These are phyloP conservation scores for Sebastes trivittatus DNA, from an alignment of 2,797 vertebrate genomes.

Conservation along the genomic window DNA sequence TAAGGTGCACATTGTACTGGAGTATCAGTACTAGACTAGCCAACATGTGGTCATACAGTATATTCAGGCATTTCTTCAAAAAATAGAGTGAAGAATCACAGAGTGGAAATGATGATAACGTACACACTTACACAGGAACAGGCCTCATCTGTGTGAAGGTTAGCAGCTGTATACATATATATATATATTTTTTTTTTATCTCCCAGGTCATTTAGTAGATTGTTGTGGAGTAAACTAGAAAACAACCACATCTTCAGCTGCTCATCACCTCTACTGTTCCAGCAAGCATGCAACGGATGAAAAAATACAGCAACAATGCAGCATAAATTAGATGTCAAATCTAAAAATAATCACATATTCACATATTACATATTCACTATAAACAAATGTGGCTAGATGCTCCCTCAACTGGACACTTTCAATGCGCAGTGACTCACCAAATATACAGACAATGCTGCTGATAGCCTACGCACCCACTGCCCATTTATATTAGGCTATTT, in stretches of 20 bases:
- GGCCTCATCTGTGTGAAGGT: background rate
- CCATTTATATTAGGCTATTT: slow-evolving; percentile 62
- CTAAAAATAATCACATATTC: slow-evolving; percentile 49
- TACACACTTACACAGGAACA: background rate
- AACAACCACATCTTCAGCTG: slow-evolving; percentile 8
- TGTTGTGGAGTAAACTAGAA: background rate
- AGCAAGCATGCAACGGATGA: background rate
- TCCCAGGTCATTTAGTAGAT: background rate
- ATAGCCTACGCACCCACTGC: slow-evolving; percentile 28
- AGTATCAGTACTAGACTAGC: background rate
- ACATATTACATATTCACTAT: slow-evolving; percentile 34
- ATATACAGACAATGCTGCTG: slow-evolving; percentile 40
- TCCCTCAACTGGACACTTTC: slow-evolving; percentile 33
- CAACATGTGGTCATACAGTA: background rate
- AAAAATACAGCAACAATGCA: background rate
- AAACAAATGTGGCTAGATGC: slow-evolving; percentile 16
- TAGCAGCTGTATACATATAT: background rate
- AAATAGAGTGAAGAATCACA: background rate
- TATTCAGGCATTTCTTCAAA: background rate
- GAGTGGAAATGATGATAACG: background rate
- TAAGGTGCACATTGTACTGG: background rate
- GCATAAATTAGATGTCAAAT: background rate
- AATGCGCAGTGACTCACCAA: slow-evolving; percentile 44
- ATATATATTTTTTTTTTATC: background rate
- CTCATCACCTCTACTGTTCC: slow-evolving; percentile 5